Base-by-base conservation (phyloP, 2,888 invertebrate genomes). In the Caenorhabditis sp. region DNA sequence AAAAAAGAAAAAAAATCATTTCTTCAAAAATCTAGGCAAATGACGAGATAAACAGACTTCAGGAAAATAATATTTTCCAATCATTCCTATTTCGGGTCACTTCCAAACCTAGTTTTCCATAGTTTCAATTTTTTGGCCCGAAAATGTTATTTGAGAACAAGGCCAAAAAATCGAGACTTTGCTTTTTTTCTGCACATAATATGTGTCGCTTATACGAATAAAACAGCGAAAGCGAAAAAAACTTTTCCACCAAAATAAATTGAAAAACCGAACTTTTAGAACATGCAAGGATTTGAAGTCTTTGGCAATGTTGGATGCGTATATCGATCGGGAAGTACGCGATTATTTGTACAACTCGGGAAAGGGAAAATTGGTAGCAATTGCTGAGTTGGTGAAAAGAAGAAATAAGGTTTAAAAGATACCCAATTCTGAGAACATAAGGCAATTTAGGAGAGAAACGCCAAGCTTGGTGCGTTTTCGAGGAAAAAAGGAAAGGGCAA, bases 291-390 rank as follows among this genome's bases (percentile, higher is more conserved):
- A 74, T n/a, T 17, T 69, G 8, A 55, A 51, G n/a, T 63, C 55
- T 8, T 54, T 50, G 43, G 63, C 37, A 4, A 63, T 80, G n/a
- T 57, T 80, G 8, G 79, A 80, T 24, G 71, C 70, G 0, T 80
- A 76, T 51, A 58, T 80, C 12, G 79, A 80, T 24, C 68, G 69
- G 17, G 74, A 79, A 65, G 94, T 95, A 17, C 93, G 93, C 83
- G 94, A 94, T 0, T 95, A 94, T 89, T 89, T 97, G 19, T 97
- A 97, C 89, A 95, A 95, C 88, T 93, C 92, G 87, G 97, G 97
- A 3, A 92, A 92, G 83, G 97, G 97, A 0, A 92, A 93, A 67
- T 93, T 94, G 89, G 92, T 96, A 84, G 94, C 95, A 0, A 92
- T 95, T 82, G 92, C 93, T 0, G 93, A 95, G 86, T 89, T 97